Base-by-base conservation (phyloP, 1,140 invertebrate species). In the Lordiphosa clarofinis region DNA sequence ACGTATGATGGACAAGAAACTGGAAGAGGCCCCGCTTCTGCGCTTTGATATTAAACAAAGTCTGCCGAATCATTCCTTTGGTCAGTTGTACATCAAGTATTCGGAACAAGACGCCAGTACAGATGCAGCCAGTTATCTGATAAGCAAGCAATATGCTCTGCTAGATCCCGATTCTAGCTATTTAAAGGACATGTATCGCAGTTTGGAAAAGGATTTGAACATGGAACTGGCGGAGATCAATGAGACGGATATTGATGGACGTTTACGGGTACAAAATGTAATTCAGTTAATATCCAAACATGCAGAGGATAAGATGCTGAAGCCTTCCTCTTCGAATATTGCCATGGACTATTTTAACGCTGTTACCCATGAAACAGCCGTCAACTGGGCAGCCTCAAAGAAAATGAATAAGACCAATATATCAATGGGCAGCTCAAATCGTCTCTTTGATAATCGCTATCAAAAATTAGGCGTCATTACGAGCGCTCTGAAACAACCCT, bases 211-310 rank as follows among this genome's bases (percentile, higher is more conserved):
- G 8, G 4, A n/a, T 0, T 24, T 15, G 0, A 7, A 12, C 4
- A 39, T 47, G 13, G 15, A 50, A 0, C 9, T 54, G 31, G 56
- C 57, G 6, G 65, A 66, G 8, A 2, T 70, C 2, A 79, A 79
- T 12, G 11, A 62, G 1, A 1, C 6, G 1, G 10, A 10, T 6
- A 33, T 19, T 2, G 4, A 35, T 7, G 12, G 39, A 7, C 31
- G 43, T 0, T 6, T 24, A 0, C 36, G 37, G 15, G 13, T 50
- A 8, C 5, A 4, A 13, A 13, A 21, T 2, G 36, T 69, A 0
- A 11, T 78, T 0, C 6, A 60, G 12, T 13, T 56, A 7, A 58
- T 10, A 9, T 12, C 1, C 3, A 6, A 10, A 19, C 4, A 6
- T 3, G 5, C 3, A 31, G 7, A 31, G 1, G 21, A 11, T 8